Evolutionary conservation across 2,888 invertebrate species (phyloP).

Genomic region (Achlya flavicornis): DNA sequence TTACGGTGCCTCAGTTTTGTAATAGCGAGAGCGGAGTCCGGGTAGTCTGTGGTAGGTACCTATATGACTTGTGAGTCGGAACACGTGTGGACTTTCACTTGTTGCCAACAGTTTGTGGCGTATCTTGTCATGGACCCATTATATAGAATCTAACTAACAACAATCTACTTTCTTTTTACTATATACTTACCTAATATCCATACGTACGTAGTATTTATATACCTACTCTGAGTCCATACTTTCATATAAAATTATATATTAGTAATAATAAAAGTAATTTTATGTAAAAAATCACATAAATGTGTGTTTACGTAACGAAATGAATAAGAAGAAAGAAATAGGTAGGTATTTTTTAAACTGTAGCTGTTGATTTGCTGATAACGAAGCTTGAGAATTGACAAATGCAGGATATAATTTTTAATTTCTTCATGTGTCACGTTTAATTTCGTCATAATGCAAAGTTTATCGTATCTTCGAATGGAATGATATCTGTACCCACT

Average conservation of each 20-base stretch:
- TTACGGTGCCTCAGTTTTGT: too few relatives aligned
- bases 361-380: not conserved
- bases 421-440: too few relatives aligned
- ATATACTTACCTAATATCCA: not conserved
- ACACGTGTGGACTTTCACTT: constrained; percentile 3
- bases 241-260: too few relatives aligned
- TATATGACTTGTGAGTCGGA: not conserved
- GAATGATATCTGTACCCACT: constrained; percentile 1
- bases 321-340: not conserved
- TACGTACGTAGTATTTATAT: too few relatives aligned
- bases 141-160: not conserved
- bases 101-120: not conserved
- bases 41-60: too few relatives aligned
- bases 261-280: too few relatives aligned
- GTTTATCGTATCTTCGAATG: not conserved
- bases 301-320: too few relatives aligned
- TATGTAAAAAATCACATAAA: too few relatives aligned
- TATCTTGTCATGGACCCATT: not conserved
- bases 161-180: not conserved
- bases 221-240: too few relatives aligned
- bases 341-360: not conserved
- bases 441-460: too few relatives aligned
- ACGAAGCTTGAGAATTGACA: not conserved
- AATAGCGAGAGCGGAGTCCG: too few relatives aligned
- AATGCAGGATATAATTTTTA: not conserved